Evolutionary conservation across 2,113 vertebrate species (phyloP).

Genomic region (Neodon shergylaensis): DNA sequence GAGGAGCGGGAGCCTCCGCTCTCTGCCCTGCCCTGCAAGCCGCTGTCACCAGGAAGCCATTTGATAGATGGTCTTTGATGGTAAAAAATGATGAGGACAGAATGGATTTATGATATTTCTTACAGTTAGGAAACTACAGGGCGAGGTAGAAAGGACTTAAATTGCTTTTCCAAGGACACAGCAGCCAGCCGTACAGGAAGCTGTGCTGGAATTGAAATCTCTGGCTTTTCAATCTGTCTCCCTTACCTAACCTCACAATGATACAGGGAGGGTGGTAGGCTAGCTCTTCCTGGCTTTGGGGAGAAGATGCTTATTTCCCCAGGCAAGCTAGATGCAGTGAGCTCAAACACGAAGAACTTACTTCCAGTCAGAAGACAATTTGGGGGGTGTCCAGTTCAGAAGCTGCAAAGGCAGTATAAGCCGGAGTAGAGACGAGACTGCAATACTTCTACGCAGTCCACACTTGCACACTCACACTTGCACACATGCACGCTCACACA

Average conservation of each 20-base stretch:
- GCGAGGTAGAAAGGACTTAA: conserved; percentile 56
- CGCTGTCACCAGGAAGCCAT: conserved; percentile 33
- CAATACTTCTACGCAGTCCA: not conserved
- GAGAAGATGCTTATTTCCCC: conserved; percentile 20
- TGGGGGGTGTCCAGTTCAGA: not conserved
- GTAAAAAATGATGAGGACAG: conserved; percentile 68
- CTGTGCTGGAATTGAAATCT: conserved; percentile 61
- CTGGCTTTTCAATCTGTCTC: conserved; percentile 18
- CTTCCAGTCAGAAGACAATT: conserved; percentile 53
- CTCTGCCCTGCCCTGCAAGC: conserved; percentile 10
- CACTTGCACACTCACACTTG: not conserved
- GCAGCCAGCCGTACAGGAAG: conserved; percentile 60
- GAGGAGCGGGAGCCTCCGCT: not conserved
- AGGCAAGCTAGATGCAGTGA: conserved; percentile 41
- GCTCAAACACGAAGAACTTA: not conserved
- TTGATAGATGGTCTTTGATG: conserved; percentile 74
- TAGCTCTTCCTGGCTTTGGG: conserved; percentile 22
- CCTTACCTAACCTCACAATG: not conserved
- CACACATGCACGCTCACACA: not conserved
- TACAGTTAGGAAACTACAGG: conserved; percentile 60
- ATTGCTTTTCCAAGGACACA: conserved; percentile 76
- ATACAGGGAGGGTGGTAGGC: conserved; percentile 39
- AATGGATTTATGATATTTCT: conserved; percentile 75
- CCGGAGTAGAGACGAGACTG: not conserved
- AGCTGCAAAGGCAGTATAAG: not conserved